Evolutionary conservation across 1,140 invertebrate genomes (phyloP), one percentile per base, ranked within the genome.

Genomic region (Berghia stephanieae): DNA sequence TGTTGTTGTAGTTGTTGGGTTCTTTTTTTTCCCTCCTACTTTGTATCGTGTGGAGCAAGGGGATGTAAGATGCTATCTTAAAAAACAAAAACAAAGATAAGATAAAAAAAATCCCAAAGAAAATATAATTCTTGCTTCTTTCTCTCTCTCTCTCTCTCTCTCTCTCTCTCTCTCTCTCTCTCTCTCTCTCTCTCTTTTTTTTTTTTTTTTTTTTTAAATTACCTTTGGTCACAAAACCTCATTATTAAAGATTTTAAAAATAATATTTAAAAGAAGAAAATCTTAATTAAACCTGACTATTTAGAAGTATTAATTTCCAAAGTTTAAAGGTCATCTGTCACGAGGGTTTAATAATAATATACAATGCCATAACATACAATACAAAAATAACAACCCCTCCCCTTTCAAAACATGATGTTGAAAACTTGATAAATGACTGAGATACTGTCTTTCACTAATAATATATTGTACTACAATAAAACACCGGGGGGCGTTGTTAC

Each of bases 161-260:
- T 77, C 70, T 80, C 74, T 82, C 40, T 73, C 78, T 82, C 38
- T 68, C 57, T 79, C 34, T 70, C 63, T 79, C 73, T 83, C 43
- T 77, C 67, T 78, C 24, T 78, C 72, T 77, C 24, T 70, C 63
- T 75, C 8, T 46, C 21, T 81, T 44, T 72, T 38, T 68, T 60
- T n/a, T 43, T 52, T 31, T 68, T 49, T 55, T 46, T 63, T 52
- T 10, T 49, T 31, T 71, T 31, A 24, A 8, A 6, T 6, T 34
- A 13, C 5, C 34, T 24, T 18, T 67, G 13, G 5, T 75, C n/a
- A 52, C 4, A 55, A 8, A 38, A 6, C 69, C 38, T 75, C 16
- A 69, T 24, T 69, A 5, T 79, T 34, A 49, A n/a, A 34, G 46
- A 75, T 21, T 42, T 10, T 68, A 21, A 3, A 5, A 10, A 67